Evolutionary conservation across 1,140 invertebrate genomes (phyloP), one percentile per base, ranked within the genome.

Genomic region (Bursaphelenchus mucronatus): DNA sequence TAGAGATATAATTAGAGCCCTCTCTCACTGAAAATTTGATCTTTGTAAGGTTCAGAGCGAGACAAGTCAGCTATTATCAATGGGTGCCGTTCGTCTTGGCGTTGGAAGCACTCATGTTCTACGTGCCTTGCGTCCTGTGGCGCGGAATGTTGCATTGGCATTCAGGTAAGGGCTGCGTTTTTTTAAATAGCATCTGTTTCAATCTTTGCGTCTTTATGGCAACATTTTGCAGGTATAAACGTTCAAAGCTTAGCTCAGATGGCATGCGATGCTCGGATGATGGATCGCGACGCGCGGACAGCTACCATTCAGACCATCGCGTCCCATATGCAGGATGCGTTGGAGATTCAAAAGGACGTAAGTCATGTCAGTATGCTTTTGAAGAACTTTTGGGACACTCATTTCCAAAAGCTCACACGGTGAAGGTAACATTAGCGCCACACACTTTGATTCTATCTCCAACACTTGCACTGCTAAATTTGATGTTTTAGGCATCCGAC

Each of bases 81-180:
- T 85, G 83, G 83, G 83, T 85, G 7, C 78, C 79, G 13, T 82
- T 84, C 67, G 79, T 85, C 19, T 67, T 85, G 9, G 80, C 82
- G 13, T 67, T 84, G 15, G 82, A 83, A 73, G 83, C 86, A 4
- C 88, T 85, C 52, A 67, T 83, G 62, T 86, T 85, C 74, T 85
- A 85, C 68, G 73, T 82, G 47, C 84, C 85, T 3, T 81, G 83
- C 45, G 83, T 82, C 30, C 73, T 86, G 66, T 86, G 85, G 85
- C 52, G 81, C 47, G 81, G 78, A 40, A 57, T 82, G 21, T 65
- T 82, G 21, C 78, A 82, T 50, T 82, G 81, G 78, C 81, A 82
- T 63, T 80, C 79, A 65, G 78, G 80, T 81, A 2, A 40, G 44
- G 68, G n/a, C 6, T 3, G 0, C 3, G 30, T 43, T 15, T 7